A percentile compares a stretch with the other conserved stretches of the same genome.
Evolutionary conservation across 1,140 invertebrate species (phyloP).

Genomic region (Wiebesia pumilae): DNA sequence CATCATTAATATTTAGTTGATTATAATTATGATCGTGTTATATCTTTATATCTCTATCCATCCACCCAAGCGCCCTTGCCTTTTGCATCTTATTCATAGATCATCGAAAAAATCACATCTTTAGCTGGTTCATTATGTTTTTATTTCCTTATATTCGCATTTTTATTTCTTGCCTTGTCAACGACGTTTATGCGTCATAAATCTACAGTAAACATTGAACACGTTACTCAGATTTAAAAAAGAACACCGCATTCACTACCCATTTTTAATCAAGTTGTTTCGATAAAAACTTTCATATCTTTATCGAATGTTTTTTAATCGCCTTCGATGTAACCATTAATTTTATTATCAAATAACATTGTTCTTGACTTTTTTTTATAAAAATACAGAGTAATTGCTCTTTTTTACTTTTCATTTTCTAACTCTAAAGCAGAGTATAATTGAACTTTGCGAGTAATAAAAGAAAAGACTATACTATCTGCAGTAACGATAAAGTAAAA

Average conservation of each 20-base stretch:
- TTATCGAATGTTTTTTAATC: background rate
- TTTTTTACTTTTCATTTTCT: background rate
- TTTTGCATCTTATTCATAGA: background rate
- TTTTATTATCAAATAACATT: constrained; percentile 1
- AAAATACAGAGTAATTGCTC: background rate
- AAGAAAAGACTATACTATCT: background rate
- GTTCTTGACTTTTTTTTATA: background rate
- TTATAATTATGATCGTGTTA: too few relatives aligned
- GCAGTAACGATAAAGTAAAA: too few relatives aligned
- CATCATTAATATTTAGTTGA: too few relatives aligned
- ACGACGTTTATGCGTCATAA: background rate
- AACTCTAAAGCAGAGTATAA: background rate
- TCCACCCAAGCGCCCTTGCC: too few relatives aligned
- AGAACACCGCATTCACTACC: background rate
- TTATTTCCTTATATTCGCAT: background rate
- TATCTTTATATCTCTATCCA: too few relatives aligned
- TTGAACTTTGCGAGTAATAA: background rate
- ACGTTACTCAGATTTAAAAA: background rate
- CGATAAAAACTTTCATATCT: background rate
- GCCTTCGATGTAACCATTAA: background rate
- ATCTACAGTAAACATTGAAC: background rate
- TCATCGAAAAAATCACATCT: background rate
- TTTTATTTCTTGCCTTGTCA: background rate
- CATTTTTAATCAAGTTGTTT: background rate
- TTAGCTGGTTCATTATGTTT: background rate